phyloP scores from a whole-genome alignment of 2,113 vertebrate species.

The Halcyon senegalensis region DNA sequence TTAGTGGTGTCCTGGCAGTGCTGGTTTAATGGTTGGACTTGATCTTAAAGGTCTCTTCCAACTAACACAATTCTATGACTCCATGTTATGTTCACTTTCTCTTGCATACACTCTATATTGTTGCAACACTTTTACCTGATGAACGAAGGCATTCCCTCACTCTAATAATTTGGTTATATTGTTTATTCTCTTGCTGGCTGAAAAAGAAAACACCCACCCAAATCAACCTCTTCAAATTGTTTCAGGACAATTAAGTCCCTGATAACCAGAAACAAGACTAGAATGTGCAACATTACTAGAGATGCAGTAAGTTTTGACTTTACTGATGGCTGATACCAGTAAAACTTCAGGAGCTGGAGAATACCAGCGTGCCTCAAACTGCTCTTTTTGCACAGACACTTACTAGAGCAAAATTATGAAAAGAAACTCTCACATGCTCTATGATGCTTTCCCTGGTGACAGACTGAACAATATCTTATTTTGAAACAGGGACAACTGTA shows the following conservation, averaged over 20 bases:
- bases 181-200: neutral
- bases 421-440: neutral
- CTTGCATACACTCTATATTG: neutral
- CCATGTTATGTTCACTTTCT: neutral
- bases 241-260: slow-evolving; percentile 5
- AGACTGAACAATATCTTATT: neutral
- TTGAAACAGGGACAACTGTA: neutral
- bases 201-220: slow-evolving; percentile 1
- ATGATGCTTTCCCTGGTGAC: neutral
- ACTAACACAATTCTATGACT: too few relatives aligned
- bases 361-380: neutral
- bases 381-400: neutral
- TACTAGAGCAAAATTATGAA: neutral
- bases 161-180: neutral
- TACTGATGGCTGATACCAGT: neutral
- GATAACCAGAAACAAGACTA: slow-evolving; percentile 13
- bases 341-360: neutral
- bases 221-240: neutral
- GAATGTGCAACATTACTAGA: neutral
- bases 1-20: too few relatives aligned
- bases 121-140: neutral
- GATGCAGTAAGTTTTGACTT: neutral
- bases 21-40: too few relatives aligned
- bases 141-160: neutral
- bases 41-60: too few relatives aligned